phyloP scores from a whole-genome alignment of 2,888 invertebrate species.

The Oscheius sp. region DNA sequence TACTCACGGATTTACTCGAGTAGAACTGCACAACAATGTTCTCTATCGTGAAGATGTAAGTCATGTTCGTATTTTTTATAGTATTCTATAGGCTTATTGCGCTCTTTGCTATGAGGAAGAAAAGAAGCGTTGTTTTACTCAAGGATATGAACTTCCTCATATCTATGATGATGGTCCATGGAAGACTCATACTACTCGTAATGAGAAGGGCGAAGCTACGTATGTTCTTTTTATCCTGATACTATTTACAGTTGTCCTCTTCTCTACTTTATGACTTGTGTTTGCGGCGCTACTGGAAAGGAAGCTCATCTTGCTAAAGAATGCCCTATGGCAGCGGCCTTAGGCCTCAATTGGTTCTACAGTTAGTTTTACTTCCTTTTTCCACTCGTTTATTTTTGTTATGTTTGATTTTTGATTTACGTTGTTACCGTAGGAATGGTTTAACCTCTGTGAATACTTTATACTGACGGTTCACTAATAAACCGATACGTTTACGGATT shows the following conservation, averaged over 20 bases:
- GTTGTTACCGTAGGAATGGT: conserved; percentile 12
- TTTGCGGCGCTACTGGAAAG: background rate
- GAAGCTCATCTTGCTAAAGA: background rate
- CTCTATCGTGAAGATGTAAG: too few species aligned
- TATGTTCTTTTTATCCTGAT: background rate
- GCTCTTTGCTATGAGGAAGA: background rate
- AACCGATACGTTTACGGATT: background rate
- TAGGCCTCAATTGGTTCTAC: background rate
- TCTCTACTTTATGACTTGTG: conserved; percentile 5
- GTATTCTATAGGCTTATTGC: background rate
- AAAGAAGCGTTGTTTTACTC: background rate
- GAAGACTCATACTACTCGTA: conserved; percentile 7
- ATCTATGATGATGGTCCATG: background rate
- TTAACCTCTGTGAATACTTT: conserved; percentile 13
- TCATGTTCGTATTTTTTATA: background rate
- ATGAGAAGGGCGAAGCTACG: background rate
- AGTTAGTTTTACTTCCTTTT: background rate
- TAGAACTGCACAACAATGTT: background rate
- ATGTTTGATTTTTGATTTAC: conserved; percentile 9
- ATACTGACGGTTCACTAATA: background rate
- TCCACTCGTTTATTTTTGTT: conserved; percentile 2
- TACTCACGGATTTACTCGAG: background rate
- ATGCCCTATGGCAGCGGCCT: conserved; percentile 1
- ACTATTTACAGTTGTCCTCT: background rate
- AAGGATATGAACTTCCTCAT: background rate